These are phyloP conservation scores for Scleropages formosus DNA, from an alignment of 2,797 vertebrate genomes.

Conservation along the genomic window DNA sequence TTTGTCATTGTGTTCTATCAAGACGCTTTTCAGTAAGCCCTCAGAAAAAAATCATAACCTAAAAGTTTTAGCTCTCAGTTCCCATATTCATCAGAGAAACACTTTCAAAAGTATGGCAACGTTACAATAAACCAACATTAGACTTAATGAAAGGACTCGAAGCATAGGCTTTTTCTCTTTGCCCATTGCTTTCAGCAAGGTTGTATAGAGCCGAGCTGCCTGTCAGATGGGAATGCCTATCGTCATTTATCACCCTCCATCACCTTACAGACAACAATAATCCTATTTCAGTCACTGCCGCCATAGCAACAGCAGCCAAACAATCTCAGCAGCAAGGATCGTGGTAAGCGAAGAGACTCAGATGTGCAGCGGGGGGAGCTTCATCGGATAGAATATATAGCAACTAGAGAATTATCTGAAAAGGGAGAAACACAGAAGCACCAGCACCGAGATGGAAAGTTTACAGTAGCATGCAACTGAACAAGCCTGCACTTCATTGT, in stretches of 20 bases:
- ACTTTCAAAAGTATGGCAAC: not conserved
- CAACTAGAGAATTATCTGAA: conserved; percentile 47
- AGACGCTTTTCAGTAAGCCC: conserved; percentile 1
- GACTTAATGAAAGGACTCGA: not conserved
- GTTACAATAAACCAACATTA: not conserved
- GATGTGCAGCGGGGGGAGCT: conserved; percentile 52
- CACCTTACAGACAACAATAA: conserved; percentile 27
- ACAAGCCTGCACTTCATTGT: not conserved
- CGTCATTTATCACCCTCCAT: not conserved
- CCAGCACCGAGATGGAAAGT: not conserved
- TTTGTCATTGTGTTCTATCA: not conserved
- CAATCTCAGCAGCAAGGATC: conserved; percentile 48
- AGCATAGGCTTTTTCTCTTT: not conserved
- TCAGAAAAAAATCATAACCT: not conserved
- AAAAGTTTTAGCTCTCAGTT: not conserved
- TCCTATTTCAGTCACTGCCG: conserved; percentile 37
- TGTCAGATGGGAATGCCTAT: not conserved
- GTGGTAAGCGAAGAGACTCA: conserved; percentile 33
- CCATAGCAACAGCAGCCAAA: conserved; percentile 56
- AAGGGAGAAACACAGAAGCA: conserved; percentile 48
- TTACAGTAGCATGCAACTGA: not conserved
- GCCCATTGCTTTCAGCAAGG: not conserved
- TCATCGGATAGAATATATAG: conserved; percentile 59
- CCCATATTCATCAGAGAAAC: not conserved
- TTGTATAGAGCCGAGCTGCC: not conserved